These are phyloP conservation scores for Myiagra hebetior DNA, from an alignment of 2,113 vertebrate genomes.

Conservation along the genomic window DNA sequence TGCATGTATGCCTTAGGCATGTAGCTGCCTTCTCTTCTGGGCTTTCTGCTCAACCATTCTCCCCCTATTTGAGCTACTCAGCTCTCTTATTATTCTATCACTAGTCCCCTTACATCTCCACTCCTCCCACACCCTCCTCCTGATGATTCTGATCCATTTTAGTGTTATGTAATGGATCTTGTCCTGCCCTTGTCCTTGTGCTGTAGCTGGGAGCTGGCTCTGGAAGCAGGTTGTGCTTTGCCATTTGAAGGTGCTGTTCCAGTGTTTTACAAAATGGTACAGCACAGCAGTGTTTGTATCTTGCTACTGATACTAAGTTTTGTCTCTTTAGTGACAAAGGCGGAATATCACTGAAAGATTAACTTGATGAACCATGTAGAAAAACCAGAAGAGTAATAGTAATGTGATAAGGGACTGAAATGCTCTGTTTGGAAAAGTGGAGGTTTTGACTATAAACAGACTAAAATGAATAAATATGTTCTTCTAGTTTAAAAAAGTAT, in stretches of 20 bases:
- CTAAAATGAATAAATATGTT: background rate
- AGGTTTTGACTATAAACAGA: background rate
- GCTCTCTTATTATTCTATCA: background rate
- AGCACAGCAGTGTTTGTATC: background rate
- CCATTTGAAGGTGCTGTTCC: background rate
- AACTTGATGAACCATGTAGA: fast-evolving
- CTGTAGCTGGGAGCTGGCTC: background rate
- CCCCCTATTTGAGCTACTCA: fast-evolving
- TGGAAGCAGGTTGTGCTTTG: background rate
- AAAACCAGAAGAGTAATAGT: background rate
- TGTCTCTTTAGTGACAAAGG: background rate
- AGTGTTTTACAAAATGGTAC: background rate
- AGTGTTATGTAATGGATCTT: background rate
- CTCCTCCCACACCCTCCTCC: background rate
- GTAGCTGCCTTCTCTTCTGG: background rate
- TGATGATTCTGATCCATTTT: background rate
- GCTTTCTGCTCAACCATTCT: background rate
- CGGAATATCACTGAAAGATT: background rate
- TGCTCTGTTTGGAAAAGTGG: background rate
- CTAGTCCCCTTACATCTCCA: background rate
- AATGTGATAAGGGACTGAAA: background rate
- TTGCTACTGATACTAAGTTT: background rate
- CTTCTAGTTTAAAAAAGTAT: background rate
- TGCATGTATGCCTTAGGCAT: background rate
- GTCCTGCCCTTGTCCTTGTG: background rate